Conservation (phyloP, 2,113 vertebrate species). For the Colaptes auratus region DNA sequence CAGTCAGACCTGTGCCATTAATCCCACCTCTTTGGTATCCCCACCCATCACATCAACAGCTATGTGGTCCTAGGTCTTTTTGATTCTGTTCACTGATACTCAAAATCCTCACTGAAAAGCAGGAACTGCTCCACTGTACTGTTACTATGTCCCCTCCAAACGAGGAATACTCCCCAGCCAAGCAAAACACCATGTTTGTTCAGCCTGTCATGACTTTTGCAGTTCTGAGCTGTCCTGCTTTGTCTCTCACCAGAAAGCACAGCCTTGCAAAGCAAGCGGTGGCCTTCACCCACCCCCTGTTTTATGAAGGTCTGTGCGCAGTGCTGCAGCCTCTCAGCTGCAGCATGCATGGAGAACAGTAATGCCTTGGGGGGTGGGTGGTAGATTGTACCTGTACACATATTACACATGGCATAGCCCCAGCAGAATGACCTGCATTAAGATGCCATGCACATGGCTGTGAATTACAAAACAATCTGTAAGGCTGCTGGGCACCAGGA, state of each 20-base stretch:
- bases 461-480: not conserved
- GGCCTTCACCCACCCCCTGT: not conserved
- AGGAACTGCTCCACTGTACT: not conserved
- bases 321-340: not conserved
- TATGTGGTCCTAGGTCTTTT: not conserved
- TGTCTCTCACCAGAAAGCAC: not conserved
- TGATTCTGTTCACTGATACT: not conserved
- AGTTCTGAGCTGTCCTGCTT: not conserved
- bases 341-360: fast-evolving
- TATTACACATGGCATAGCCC: not conserved
- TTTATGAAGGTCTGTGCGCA: fast-evolving
- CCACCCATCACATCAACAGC: not conserved
- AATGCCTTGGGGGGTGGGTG: not conserved
- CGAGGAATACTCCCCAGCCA: not conserved
- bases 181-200: fast-evolving
- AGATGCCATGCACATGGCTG: not conserved
- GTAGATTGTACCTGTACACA: fast-evolving
- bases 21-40: not conserved
- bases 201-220: not conserved
- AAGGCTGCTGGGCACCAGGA: not conserved
- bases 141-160: not conserved
- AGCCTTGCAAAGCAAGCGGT: not conserved
- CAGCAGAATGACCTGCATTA: not conserved
- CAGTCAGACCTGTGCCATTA: not conserved
- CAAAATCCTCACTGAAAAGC: not conserved